These are phyloP conservation scores for Triops longicaudatus DNA, from an alignment of 1,140 invertebrate genomes.

Conservation along the genomic window DNA sequence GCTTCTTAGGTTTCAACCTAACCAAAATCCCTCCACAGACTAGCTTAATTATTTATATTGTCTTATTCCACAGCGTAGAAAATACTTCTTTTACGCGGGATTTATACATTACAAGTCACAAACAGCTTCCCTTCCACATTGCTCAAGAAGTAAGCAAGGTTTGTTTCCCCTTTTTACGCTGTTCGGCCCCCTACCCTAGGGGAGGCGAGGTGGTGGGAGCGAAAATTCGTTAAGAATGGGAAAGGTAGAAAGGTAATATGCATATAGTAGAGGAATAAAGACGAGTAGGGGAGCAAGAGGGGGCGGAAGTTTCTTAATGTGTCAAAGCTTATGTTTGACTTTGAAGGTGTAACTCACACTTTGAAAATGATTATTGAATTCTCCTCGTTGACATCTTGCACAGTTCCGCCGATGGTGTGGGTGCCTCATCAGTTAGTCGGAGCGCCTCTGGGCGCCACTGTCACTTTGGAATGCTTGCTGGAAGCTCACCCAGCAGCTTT, in stretches of 20 bases:
- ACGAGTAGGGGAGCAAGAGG: not conserved
- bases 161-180: no score
- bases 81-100: no score
- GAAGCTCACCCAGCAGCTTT: conserved; percentile 83
- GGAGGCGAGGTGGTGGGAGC: not conserved
- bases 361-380: not conserved
- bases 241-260: not conserved
- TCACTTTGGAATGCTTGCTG: conserved; percentile 77
- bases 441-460: conserved; percentile 64
- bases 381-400: not conserved
- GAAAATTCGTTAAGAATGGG: not conserved
- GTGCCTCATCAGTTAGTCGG: conserved; percentile 29
- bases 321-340: conserved; percentile 4
- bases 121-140: no score
- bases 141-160: no score
- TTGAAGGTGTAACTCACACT: not conserved
- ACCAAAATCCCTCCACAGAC: not conserved
- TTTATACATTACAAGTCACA: no score
- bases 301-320: not conserved
- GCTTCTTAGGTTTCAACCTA: not conserved
- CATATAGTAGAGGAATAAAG: not conserved
- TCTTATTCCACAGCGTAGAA: not conserved
- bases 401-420: conserved; percentile 27
- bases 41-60: not conserved
- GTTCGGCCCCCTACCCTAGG: no score